These are phyloP conservation scores for Ommatoiulus sabulosus DNA, from an alignment of 2,888 invertebrate genomes.

Conservation along the genomic window DNA sequence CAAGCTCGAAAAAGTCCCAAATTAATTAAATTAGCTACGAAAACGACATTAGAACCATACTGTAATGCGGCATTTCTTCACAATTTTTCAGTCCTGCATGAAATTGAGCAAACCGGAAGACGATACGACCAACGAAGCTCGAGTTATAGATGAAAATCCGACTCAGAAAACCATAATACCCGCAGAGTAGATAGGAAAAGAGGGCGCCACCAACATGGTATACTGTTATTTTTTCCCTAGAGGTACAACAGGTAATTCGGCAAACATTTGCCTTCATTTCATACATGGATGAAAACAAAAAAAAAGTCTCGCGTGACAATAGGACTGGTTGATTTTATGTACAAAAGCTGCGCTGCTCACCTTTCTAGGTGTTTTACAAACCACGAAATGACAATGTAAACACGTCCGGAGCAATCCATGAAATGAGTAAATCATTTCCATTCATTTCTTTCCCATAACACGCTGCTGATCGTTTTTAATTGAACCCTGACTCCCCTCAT, in stretches of 20 bases:
- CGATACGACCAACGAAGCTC: no score
- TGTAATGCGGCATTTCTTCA: no score
- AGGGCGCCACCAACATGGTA: slow-evolving; percentile 14
- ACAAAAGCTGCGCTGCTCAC: slow-evolving; percentile 12
- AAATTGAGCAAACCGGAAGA: no score
- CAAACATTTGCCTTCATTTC: slow-evolving; percentile 36
- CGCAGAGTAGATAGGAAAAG: not conserved
- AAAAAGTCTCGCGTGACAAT: not conserved
- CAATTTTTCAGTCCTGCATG: no score
- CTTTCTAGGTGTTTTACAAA: slow-evolving; percentile 17
- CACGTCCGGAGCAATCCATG: slow-evolving; percentile 9
- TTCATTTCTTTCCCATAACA: not conserved
- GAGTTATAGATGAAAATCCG: no score
- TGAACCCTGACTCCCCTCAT: not conserved
- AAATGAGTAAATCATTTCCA: slow-evolving; percentile 41
- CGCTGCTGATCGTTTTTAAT: not conserved
- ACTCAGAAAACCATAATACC: not conserved
- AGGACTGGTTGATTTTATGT: slow-evolving; percentile 24
- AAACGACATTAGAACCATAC: no score
- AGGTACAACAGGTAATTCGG: slow-evolving; percentile 4
- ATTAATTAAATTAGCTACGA: not conserved
- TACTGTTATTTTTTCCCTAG: not conserved
- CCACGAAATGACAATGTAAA: slow-evolving; percentile 36
- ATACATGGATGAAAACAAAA: slow-evolving; percentile 26
- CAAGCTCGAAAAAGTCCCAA: not conserved